These are phyloP conservation scores for Thysanoteuthis rhombus DNA, from an alignment of 2,888 invertebrate genomes.

Conservation along the genomic window DNA sequence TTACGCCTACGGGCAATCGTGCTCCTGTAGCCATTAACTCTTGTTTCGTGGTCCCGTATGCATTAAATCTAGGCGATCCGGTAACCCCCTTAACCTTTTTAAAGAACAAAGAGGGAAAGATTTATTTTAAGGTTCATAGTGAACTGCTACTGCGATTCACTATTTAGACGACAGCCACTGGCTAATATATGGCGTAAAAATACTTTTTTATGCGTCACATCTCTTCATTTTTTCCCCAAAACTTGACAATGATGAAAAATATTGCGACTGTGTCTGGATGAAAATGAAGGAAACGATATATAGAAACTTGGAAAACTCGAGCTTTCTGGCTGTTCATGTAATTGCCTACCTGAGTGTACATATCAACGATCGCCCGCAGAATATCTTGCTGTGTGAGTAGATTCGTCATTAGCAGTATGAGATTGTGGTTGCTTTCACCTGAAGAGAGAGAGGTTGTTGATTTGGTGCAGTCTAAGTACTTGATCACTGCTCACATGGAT, in stretches of 20 bases:
- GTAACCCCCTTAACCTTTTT: no score
- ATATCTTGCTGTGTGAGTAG: neutral
- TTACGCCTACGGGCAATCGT: no score
- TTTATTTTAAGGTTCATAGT: no score
- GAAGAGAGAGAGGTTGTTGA: neutral
- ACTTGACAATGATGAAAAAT: neutral
- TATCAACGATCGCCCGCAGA: neutral
- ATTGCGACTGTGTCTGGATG: neutral
- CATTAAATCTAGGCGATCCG: no score
- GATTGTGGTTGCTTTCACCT: neutral
- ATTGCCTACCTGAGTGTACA: neutral
- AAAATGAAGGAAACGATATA: neutral
- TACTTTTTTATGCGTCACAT: no score
- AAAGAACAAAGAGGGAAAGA: no score
- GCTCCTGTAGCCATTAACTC: no score
- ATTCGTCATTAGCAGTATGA: neutral
- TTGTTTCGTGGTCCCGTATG: no score
- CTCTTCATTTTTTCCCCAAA: no score
- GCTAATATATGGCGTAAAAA: no score
- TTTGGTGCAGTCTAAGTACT: neutral
- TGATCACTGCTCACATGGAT: neutral
- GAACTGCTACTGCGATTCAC: no score
- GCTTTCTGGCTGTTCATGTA: neutral
- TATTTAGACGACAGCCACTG: no score
- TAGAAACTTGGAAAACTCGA: neutral